phyloP scores from a whole-genome alignment of 2,797 vertebrate genomes.

The Valencia hispanica region DNA sequence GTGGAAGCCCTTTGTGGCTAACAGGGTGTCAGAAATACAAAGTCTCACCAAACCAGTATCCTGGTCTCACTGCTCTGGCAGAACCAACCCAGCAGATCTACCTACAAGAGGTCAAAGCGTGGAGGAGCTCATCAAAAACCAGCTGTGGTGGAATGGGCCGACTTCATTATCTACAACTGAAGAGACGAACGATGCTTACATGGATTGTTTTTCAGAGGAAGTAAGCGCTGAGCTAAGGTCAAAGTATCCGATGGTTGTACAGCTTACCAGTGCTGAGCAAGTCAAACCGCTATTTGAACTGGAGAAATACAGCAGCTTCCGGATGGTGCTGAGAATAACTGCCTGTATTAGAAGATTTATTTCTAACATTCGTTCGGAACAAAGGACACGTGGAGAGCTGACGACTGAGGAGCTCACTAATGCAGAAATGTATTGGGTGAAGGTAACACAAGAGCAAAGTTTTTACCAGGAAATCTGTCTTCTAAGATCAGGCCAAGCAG shows the following conservation, averaged over 20 bases:
- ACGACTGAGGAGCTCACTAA: too few relatives aligned
- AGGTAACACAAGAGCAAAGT: too few relatives aligned
- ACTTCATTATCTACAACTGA: not conserved
- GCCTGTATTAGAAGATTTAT: not conserved
- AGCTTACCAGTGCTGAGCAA: not conserved
- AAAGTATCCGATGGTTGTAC: not conserved
- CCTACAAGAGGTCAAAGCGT: not conserved
- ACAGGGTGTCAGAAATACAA: too few relatives aligned
- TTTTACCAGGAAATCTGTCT: too few relatives aligned
- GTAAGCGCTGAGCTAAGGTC: not conserved
- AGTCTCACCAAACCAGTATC: not conserved
- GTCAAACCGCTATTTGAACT: not conserved
- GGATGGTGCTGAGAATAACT: not conserved
- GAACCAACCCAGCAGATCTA: not conserved
- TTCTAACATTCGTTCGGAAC: too few relatives aligned
- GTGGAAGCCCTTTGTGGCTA: not conserved
- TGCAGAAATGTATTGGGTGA: too few relatives aligned
- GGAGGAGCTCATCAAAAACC: not conserved
- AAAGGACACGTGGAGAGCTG: too few relatives aligned
- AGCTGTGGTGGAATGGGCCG: not conserved
- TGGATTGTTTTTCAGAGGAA: not conserved
- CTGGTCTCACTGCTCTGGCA: not conserved
- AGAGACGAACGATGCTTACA: not conserved
- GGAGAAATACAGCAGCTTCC: not conserved
- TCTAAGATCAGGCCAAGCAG: too few relatives aligned